Percentiles rank a stretch among this genome's conserved stretches.
phyloP scores from a whole-genome alignment of 2,888 invertebrate species.

The Listrodromus nycthemerus region DNA sequence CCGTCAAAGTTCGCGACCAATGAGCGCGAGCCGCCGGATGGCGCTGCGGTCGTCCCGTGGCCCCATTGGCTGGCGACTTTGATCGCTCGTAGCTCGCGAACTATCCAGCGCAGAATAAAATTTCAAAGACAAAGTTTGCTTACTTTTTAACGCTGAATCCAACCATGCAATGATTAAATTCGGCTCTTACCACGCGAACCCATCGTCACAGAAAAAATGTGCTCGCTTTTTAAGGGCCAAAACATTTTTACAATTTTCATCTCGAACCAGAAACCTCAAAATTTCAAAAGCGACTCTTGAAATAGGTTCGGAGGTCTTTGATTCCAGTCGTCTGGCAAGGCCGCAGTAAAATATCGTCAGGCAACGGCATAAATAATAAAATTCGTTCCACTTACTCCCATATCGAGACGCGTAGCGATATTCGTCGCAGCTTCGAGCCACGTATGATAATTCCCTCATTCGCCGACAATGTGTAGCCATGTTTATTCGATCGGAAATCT shows the following conservation, averaged over 20 bases:
- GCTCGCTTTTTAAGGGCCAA: no score
- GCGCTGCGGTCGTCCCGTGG: no score
- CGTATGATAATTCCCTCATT: neutral
- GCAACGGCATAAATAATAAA: neutral
- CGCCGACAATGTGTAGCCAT: neutral
- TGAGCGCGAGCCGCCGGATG: neutral
- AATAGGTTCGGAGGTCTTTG: neutral
- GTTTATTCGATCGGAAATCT: constrained; percentile 7
- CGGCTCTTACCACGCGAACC: no score
- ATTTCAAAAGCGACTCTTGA: neutral
- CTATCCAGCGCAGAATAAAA: no score
- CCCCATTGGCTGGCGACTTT: no score
- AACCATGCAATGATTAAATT: no score
- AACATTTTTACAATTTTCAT: neutral
- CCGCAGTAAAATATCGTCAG: neutral
- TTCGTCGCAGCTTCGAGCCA: neutral
- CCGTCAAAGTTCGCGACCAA: neutral
- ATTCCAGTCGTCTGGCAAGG: neutral
- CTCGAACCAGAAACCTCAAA: neutral
- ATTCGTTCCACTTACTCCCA: neutral
- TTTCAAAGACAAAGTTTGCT: no score
- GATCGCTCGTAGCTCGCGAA: no score
- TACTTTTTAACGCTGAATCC: no score
- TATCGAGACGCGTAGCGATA: neutral
- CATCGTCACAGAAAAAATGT: no score